A percentile compares a stretch with the other conserved stretches of the same genome.
Evolutionary conservation across 2,113 vertebrate genomes (phyloP).

Genomic region (Theristicus caerulescens): DNA sequence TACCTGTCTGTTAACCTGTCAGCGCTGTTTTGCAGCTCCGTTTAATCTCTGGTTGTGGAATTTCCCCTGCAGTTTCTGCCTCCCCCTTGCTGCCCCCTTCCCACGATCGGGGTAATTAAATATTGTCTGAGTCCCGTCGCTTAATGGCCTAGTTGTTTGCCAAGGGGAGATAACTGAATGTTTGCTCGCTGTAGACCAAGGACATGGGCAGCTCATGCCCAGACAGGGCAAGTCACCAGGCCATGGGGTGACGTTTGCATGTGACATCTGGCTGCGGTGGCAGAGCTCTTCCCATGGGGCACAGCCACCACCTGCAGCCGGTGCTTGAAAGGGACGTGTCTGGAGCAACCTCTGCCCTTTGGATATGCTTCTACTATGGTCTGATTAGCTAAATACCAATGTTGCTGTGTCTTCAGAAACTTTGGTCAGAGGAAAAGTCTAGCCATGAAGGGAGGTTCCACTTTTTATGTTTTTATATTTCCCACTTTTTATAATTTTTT

Average conservation of each 20-base stretch:
- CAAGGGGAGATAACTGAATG: slow-evolving; percentile 64
- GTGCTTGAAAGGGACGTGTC: neutral
- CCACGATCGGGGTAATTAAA: slow-evolving; percentile 71
- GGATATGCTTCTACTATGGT: neutral
- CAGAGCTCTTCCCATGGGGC: neutral
- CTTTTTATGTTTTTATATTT: neutral
- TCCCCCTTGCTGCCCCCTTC: slow-evolving; percentile 4
- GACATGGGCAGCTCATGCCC: slow-evolving; percentile 31
- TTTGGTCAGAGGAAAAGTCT: neutral
- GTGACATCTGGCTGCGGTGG: neutral
- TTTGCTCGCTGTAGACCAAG: slow-evolving; percentile 58
- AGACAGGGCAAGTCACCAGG: neutral
- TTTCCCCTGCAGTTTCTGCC: slow-evolving; percentile 77
- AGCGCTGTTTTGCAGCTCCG: slow-evolving; percentile 40
- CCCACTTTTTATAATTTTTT: too few species aligned
- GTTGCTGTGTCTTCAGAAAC: neutral
- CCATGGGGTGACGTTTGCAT: neutral
- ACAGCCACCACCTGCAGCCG: neutral
- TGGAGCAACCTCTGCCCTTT: neutral
- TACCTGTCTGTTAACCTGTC: slow-evolving; percentile 75
- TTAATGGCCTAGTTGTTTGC: slow-evolving; percentile 72
- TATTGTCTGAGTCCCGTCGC: slow-evolving; percentile 66
- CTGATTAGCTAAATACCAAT: neutral
- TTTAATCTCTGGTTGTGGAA: slow-evolving; percentile 74
- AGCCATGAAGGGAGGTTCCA: neutral